Evolutionary conservation across 2,797 vertebrate genomes (phyloP).

Genomic region (Amniataba percoides): DNA sequence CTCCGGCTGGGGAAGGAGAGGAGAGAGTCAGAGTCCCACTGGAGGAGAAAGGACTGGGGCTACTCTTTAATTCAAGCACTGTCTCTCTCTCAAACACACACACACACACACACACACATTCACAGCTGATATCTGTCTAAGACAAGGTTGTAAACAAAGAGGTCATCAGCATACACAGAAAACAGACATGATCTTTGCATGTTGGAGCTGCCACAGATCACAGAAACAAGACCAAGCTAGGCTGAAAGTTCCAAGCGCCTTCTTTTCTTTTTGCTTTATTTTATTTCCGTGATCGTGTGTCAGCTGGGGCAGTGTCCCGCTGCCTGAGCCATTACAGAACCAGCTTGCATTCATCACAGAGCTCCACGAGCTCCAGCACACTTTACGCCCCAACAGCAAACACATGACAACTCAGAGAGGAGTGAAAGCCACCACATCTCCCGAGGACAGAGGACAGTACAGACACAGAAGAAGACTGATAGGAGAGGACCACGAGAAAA

Average conservation of each 20-base stretch:
- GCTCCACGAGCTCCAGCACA: slow-evolving; percentile 48
- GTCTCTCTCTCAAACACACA: slow-evolving; percentile 29
- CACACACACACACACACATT: slow-evolving; percentile 49
- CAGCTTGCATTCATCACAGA: slow-evolving; percentile 56
- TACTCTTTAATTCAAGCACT: slow-evolving; percentile 42
- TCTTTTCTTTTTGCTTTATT: slow-evolving; percentile 8
- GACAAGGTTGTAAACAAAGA: slow-evolving; percentile 67
- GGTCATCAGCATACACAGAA: slow-evolving; percentile 74
- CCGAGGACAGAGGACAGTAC: slow-evolving; percentile 39
- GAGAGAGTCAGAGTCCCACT: slow-evolving; percentile 35
- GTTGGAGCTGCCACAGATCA: slow-evolving; percentile 74
- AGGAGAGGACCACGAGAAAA: slow-evolving; percentile 34
- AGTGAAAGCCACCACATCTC: slow-evolving; percentile 32
- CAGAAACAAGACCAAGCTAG: slow-evolving; percentile 38
- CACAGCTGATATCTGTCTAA: slow-evolving; percentile 49
- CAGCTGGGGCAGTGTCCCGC: slow-evolving; percentile 74
- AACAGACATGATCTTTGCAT: slow-evolving; percentile 66
- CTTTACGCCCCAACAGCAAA: slow-evolving; percentile 46
- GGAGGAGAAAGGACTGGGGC: neutral
- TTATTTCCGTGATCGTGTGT: slow-evolving; percentile 59
- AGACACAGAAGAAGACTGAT: slow-evolving; percentile 42
- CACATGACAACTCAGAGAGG: slow-evolving; percentile 36
- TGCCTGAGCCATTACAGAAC: slow-evolving; percentile 63
- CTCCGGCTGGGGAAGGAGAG: slow-evolving; percentile 67
- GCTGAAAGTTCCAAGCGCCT: slow-evolving; percentile 1